phyloP scores from a whole-genome alignment of 2,888 invertebrate genomes.

The Melanostoma scalare region DNA sequence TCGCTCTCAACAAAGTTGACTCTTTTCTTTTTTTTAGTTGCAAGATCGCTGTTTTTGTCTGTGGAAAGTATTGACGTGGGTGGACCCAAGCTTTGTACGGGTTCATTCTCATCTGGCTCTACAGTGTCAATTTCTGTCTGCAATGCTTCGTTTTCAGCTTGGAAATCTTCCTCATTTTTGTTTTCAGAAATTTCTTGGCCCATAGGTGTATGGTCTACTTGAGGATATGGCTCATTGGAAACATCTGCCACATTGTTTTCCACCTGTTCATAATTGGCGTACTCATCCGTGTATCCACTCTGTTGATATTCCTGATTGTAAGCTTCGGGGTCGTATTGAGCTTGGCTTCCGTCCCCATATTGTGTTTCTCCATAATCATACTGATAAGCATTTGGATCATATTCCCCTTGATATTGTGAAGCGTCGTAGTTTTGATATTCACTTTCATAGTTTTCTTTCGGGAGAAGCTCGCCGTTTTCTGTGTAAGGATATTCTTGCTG shows the following conservation, averaged over 20 bases:
- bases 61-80: constrained; percentile 76
- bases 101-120: not conserved
- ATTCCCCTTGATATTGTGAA: constrained; percentile 76
- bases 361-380: constrained; percentile 76
- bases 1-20: constrained; percentile 82
- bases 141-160: constrained; percentile 56
- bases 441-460: constrained; percentile 76
- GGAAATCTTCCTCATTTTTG: constrained; percentile 22
- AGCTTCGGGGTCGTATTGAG: constrained; percentile 76
- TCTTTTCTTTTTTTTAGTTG: constrained; percentile 81
- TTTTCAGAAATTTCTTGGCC: constrained; percentile 20
- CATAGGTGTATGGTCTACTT: constrained; percentile 56
- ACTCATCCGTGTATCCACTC: constrained; percentile 44
- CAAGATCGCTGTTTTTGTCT: constrained; percentile 76
- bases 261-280: constrained; percentile 51
- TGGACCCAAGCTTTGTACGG: constrained; percentile 64
- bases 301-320: constrained; percentile 73
- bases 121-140: constrained; percentile 2
- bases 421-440: constrained; percentile 80
- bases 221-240: constrained; percentile 33
- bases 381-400: constrained; percentile 79
- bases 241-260: constrained; percentile 11
- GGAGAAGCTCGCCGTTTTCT: constrained; percentile 50
- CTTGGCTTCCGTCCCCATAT: constrained; percentile 74
- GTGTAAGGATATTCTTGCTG: constrained; percentile 33